Conservation (phyloP, 1,140 invertebrate genomes). For the Drepana arcuata region DNA sequence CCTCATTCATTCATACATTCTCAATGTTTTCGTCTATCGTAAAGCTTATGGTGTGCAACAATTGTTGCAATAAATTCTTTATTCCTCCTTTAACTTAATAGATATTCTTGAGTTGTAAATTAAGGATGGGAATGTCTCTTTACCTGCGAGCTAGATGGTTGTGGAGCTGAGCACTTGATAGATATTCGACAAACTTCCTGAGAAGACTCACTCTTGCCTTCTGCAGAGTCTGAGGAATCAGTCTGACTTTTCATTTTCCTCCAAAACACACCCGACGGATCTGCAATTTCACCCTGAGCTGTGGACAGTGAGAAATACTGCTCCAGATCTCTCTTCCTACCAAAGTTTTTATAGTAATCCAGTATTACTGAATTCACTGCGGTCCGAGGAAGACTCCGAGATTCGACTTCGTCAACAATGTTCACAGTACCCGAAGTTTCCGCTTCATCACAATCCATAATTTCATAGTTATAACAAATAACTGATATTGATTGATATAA, state of each 20-base stretch:
- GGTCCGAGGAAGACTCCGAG: too few relatives aligned
- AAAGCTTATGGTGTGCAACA: too few relatives aligned
- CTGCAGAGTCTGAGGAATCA: slow-evolving; percentile 56
- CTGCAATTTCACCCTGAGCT: slow-evolving; percentile 43
- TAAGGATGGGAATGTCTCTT: slow-evolving; percentile 1
- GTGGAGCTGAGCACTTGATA: slow-evolving; percentile 46
- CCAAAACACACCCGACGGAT: slow-evolving; percentile 53
- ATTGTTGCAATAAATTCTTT: too few relatives aligned
- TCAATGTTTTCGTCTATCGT: too few relatives aligned
- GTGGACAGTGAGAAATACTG: slow-evolving; percentile 62
- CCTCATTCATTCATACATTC: too few relatives aligned
- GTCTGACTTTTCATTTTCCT: slow-evolving; percentile 50
- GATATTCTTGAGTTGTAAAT: too few relatives aligned
- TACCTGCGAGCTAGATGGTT: slow-evolving; percentile 35
- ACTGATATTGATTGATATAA: too few relatives aligned
- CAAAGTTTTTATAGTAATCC: slow-evolving; percentile 66
- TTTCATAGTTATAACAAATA: too few relatives aligned
- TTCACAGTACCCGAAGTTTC: slow-evolving; percentile 11
- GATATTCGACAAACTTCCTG: slow-evolving; percentile 58
- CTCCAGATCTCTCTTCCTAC: slow-evolving; percentile 57
- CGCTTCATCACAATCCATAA: slow-evolving; percentile 27
- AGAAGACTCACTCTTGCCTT: slow-evolving; percentile 46
- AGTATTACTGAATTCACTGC: slow-evolving; percentile 52
- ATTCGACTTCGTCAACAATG: slow-evolving; percentile 14
- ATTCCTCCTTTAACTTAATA: too few relatives aligned